A percentile compares a stretch with the other conserved stretches of the same genome.
phyloP scores from a whole-genome alignment of 2,888 invertebrate genomes.

The Folsomia candida region DNA sequence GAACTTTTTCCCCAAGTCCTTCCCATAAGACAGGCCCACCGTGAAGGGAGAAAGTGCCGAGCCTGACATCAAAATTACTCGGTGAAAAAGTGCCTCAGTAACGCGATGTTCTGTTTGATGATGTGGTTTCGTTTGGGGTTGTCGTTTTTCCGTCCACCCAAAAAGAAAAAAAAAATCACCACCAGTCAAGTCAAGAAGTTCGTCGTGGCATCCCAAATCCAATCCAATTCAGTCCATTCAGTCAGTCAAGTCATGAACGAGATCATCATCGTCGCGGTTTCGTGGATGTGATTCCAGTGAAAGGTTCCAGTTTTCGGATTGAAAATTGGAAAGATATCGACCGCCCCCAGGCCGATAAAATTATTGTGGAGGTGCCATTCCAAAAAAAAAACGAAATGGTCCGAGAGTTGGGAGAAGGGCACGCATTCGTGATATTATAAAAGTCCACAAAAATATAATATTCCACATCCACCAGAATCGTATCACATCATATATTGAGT shows the following conservation, averaged over 20 bases:
- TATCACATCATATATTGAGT: too few species aligned
- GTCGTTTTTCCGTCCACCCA: too few species aligned
- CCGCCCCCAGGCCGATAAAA: background rate
- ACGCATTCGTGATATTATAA: too few species aligned
- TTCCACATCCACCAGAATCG: too few species aligned
- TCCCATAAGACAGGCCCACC: conserved; percentile 46
- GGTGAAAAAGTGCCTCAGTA: conserved; percentile 61
- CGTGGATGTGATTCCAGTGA: background rate
- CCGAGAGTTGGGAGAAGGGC: too few species aligned
- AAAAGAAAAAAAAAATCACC: too few species aligned
- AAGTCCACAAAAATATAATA: too few species aligned
- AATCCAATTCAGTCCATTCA: conserved; percentile 9
- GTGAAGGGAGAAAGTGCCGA: conserved; percentile 68
- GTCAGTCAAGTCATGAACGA: conserved; percentile 27
- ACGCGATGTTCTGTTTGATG: conserved; percentile 6
- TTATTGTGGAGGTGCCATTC: too few species aligned
- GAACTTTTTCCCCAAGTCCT: conserved; percentile 53
- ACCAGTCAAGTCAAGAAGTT: background rate
- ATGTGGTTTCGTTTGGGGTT: background rate
- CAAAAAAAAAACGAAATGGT: too few species aligned
- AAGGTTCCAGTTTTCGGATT: conserved; percentile 3
- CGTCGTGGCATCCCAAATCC: background rate
- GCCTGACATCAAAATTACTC: conserved; percentile 73
- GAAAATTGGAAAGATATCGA: background rate
- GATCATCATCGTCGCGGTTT: conserved; percentile 28